phyloP scores from a whole-genome alignment of 2,113 vertebrate species.

The Vanacampus margaritifer region DNA sequence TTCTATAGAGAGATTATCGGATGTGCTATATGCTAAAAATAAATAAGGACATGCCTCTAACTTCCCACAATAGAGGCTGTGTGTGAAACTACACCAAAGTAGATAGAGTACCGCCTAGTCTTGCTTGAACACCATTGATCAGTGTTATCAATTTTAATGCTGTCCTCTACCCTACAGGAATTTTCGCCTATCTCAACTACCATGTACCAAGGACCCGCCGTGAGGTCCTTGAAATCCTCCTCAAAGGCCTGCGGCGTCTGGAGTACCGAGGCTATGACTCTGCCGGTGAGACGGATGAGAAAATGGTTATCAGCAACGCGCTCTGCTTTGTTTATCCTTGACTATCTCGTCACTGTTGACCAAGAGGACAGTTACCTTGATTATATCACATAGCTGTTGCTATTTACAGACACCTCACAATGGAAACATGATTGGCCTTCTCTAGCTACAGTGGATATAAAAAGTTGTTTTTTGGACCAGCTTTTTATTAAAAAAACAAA shows the following conservation, averaged over 20 bases:
- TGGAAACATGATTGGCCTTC: not conserved
- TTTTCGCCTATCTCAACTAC: slow-evolving; percentile 98
- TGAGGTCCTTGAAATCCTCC: slow-evolving; percentile 95
- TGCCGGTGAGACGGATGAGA: slow-evolving; percentile 76
- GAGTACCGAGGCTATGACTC: slow-evolving; percentile 98
- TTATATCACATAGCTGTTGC: not conserved
- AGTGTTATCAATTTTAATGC: not conserved
- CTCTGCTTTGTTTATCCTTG: slow-evolving; percentile 11
- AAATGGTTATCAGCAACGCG: slow-evolving; percentile 9
- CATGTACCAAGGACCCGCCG: slow-evolving; percentile 91
- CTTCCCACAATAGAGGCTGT: not conserved
- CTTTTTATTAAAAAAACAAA: no score
- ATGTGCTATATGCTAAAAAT: not conserved
- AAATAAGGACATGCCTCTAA: not conserved
- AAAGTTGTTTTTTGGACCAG: no score
- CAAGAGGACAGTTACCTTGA: not conserved
- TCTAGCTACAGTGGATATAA: not conserved
- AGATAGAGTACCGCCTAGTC: not conserved
- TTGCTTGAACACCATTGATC: no score
- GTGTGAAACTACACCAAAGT: not conserved
- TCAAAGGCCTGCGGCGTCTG: slow-evolving; percentile 91
- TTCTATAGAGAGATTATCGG: not conserved
- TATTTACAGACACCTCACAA: not conserved
- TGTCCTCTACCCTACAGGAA: slow-evolving; percentile 72
- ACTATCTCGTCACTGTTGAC: not conserved